A percentile compares a stretch with the other conserved stretches of the same genome.
Evolutionary conservation across 2,113 vertebrate genomes (phyloP).

Genomic region (Grammomys surdaster): DNA sequence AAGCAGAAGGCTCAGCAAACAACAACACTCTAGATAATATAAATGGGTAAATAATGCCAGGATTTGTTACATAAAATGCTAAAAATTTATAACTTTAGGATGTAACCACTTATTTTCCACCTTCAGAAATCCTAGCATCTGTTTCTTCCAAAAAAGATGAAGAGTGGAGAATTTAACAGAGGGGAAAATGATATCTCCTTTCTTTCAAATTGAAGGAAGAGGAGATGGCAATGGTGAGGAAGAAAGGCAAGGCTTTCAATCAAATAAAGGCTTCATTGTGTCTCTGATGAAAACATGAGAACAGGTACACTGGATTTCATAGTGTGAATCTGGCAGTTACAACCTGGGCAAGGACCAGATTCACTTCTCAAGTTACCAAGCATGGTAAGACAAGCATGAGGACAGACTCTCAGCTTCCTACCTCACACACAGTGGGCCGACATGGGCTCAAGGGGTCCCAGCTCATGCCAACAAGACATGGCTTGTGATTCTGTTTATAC

Average conservation of each 20-base stretch:
- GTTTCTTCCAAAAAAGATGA: constrained; percentile 47
- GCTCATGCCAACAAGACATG: not conserved
- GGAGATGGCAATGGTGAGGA: not conserved
- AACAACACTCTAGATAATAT: constrained; percentile 62
- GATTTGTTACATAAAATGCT: constrained; percentile 73
- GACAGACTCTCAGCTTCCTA: not conserved
- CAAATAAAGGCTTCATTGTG: not conserved
- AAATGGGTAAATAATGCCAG: constrained; percentile 72
- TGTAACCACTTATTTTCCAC: constrained; percentile 69
- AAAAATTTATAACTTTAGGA: constrained; percentile 64
- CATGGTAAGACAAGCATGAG: not conserved
- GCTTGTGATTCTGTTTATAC: not conserved
- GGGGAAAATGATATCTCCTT: not conserved
- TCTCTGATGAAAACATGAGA: not conserved
- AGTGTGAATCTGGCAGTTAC: not conserved
- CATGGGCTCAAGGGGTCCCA: not conserved
- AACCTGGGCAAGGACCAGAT: not conserved
- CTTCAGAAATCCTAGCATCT: constrained; percentile 67
- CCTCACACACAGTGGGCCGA: not conserved
- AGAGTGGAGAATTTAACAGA: constrained; percentile 24
- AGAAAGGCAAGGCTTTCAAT: not conserved
- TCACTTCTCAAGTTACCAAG: not conserved
- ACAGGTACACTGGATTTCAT: not conserved
- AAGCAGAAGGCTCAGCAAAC: constrained; percentile 64
- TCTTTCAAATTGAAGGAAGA: constrained; percentile 24